Conservation (phyloP, 1,140 invertebrate species). For the Neomicropteryx cornuta region DNA sequence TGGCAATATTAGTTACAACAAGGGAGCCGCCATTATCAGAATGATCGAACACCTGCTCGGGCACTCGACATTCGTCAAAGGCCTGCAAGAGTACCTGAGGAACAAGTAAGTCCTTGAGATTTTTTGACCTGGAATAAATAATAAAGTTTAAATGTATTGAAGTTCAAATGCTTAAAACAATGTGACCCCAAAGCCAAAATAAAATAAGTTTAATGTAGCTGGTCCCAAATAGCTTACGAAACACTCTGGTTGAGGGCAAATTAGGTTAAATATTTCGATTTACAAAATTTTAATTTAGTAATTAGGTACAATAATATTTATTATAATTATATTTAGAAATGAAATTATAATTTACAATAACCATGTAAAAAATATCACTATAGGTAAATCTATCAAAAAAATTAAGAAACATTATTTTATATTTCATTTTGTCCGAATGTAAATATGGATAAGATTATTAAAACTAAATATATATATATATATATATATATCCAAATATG, state of each 20-base stretch:
- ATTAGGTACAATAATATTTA: not conserved
- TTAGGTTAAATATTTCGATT: not conserved
- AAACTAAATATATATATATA: no score
- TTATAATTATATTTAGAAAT: no score
- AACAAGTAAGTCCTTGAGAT: conserved; percentile 30
- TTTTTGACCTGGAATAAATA: conserved; percentile 1
- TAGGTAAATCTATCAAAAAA: no score
- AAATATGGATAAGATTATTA: no score
- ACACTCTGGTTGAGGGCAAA: not conserved
- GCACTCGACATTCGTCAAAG: conserved; percentile 44
- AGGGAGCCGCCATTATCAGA: conserved; percentile 56
- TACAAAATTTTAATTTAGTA: not conserved
- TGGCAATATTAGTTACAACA: conserved; percentile 47
- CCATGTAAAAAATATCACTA: no score
- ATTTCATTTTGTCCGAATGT: no score
- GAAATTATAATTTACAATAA: no score
- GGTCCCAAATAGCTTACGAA: not conserved
- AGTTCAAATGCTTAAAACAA: not conserved
- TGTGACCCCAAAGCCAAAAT: not conserved
- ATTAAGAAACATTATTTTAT: no score
- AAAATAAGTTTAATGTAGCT: not conserved
- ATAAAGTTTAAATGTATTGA: not conserved
- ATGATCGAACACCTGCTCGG: conserved; percentile 69
- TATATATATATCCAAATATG: no score
- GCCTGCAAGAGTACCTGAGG: conserved; percentile 43